Evolutionary conservation across 2,888 invertebrate genomes (phyloP).

Genomic region (Camponotus fellah): DNA sequence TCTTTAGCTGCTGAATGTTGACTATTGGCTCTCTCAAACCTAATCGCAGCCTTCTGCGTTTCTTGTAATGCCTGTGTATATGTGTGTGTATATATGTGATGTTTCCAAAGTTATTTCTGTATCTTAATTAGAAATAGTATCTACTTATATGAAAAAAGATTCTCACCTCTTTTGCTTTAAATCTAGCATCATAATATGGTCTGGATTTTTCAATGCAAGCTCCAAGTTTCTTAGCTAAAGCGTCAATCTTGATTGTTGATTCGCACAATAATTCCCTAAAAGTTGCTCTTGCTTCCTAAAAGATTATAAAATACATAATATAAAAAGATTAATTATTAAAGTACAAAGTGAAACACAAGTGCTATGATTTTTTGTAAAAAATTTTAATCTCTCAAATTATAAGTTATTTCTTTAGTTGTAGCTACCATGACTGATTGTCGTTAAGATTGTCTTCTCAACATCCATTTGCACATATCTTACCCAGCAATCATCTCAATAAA

Average conservation of each 20-base stretch:
- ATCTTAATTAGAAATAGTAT: not conserved
- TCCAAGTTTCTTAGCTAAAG: slow-evolving; percentile 93
- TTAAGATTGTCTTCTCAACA: slow-evolving; percentile 70
- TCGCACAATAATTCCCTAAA: slow-evolving; percentile 94
- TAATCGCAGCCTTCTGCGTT: slow-evolving; percentile 92
- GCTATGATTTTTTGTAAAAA: not conserved
- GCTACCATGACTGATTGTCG: slow-evolving; percentile 54
- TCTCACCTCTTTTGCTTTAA: slow-evolving; percentile 93
- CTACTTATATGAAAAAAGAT: not conserved
- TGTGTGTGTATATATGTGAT: not conserved
- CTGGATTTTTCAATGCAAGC: slow-evolving; percentile 95
- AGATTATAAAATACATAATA: slow-evolving; percentile 29
- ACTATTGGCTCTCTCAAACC: slow-evolving; percentile 96
- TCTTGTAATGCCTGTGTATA: slow-evolving; percentile 90
- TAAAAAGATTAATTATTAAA: not conserved
- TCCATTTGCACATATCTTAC: slow-evolving; percentile 77
- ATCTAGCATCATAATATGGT: slow-evolving; percentile 96
- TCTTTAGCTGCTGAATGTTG: slow-evolving; percentile 97
- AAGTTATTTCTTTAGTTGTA: slow-evolving; percentile 61
- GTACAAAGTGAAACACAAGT: not conserved
- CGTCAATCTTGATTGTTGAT: slow-evolving; percentile 93
- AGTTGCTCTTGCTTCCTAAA: slow-evolving; percentile 92
- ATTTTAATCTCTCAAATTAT: slow-evolving; percentile 13
- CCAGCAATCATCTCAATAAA: slow-evolving; percentile 78
- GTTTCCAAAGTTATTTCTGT: not conserved